Conservation (phyloP, 2,797 vertebrate genomes). For the Pagetopsis macropterus region DNA sequence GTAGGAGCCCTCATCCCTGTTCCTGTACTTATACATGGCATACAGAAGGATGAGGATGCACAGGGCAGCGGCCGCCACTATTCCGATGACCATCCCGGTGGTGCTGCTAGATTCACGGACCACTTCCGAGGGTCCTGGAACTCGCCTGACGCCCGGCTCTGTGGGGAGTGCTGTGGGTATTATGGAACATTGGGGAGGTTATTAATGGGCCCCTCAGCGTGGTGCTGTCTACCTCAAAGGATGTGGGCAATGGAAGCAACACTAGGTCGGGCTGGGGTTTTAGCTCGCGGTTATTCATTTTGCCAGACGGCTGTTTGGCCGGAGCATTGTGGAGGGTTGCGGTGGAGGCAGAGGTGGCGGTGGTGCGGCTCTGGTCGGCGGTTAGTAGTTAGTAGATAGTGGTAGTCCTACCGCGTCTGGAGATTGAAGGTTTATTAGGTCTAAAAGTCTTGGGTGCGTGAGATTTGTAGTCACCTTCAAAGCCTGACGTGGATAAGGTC, state of each 20-base stretch:
- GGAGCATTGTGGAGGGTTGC: conserved; percentile 87
- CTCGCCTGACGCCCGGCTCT: conserved; percentile 98
- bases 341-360: conserved; percentile 92
- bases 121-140: conserved; percentile 99
- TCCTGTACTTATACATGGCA: conserved; percentile 99
- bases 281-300: conserved; percentile 98
- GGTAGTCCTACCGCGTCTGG: conserved; percentile 96
- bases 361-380: conserved; percentile 98
- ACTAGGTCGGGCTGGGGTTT: conserved; percentile 97
- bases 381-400: conserved; percentile 92
- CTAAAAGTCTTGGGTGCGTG: conserved; percentile 98
- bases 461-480: conserved; percentile 99
- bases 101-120: conserved; percentile 99
- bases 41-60: conserved; percentile 99
- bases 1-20: conserved; percentile 99
- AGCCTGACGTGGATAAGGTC: conserved; percentile 98
- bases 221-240: conserved; percentile 99
- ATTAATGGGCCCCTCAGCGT: conserved; percentile 98
- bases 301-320: conserved; percentile 95
- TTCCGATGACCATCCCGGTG: conserved; percentile 99
- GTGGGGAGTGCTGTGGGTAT: conserved; percentile 99
- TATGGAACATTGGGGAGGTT: conserved; percentile 99
- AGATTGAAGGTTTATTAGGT: conserved; percentile 97
- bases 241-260: conserved; percentile 99
- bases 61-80: conserved; percentile 99